These are phyloP conservation scores for Aethina tumida DNA, from an alignment of 1,140 invertebrate species.

Conservation along the genomic window DNA sequence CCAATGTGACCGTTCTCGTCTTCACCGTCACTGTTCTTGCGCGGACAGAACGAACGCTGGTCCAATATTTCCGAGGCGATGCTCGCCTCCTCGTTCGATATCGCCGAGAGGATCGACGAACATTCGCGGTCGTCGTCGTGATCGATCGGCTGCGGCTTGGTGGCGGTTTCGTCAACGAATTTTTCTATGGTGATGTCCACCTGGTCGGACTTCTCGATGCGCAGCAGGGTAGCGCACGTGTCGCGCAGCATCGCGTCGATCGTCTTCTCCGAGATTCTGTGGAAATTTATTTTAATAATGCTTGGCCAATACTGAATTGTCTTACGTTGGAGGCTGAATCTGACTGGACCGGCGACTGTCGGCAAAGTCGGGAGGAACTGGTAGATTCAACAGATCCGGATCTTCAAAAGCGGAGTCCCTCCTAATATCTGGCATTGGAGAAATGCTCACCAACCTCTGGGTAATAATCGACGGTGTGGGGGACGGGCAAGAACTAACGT, in stretches of 20 bases:
- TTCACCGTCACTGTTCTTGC: conserved; percentile 37
- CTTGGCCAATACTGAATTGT: conserved; percentile 2
- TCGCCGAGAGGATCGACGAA: conserved; percentile 50
- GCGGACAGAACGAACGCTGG: conserved; percentile 37
- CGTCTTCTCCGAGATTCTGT: conserved; percentile 1
- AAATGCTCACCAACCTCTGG: conserved; percentile 45
- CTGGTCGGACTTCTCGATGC: conserved; percentile 20
- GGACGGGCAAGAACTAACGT: conserved; percentile 49
- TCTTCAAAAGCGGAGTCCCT: conserved; percentile 51
- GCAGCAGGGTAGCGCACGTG: background rate
- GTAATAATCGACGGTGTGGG: conserved; percentile 43
- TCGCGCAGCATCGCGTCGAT: conserved; percentile 1
- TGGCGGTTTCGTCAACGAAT: conserved; percentile 19
- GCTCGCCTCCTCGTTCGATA: conserved; percentile 58
- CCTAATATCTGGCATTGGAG: conserved; percentile 55
- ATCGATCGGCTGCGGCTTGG: conserved; percentile 13
- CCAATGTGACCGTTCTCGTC: conserved; percentile 50
- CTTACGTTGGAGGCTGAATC: conserved; percentile 23
- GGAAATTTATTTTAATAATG: background rate
- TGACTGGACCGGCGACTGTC: conserved; percentile 50
- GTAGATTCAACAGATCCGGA: conserved; percentile 37
- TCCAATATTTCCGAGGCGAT: conserved; percentile 54
- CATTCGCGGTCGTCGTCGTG: conserved; percentile 35
- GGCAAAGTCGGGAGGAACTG: conserved; percentile 66
- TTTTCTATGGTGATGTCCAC: conserved; percentile 11